A percentile compares a stretch with the other conserved stretches of the same genome.
Conservation (phyloP, 2,797 vertebrate species). For the Leptatherina wallacei region DNA sequence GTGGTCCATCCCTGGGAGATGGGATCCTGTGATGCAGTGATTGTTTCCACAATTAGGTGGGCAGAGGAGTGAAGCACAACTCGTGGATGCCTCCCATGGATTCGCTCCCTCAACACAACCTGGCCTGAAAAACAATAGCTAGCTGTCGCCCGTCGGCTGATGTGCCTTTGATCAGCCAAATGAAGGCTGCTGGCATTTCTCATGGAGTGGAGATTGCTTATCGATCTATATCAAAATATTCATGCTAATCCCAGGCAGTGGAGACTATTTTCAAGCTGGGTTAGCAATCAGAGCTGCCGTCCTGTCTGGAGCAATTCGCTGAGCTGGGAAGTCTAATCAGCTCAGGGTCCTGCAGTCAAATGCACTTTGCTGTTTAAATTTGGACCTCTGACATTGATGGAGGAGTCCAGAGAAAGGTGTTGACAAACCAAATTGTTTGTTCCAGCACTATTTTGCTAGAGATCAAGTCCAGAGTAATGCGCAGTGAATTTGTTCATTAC, state of each 20-base stretch:
- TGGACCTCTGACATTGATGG: slow-evolving; percentile 99
- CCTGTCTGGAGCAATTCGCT: slow-evolving; percentile 99
- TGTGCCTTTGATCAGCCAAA: slow-evolving; percentile 99
- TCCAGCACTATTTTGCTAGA: slow-evolving; percentile 99
- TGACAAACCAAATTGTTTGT: slow-evolving; percentile 99
- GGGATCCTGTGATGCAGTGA: slow-evolving; percentile 92
- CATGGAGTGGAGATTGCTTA: slow-evolving; percentile 99
- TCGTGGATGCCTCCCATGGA: slow-evolving; percentile 83
- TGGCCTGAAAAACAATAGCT: slow-evolving; percentile 92
- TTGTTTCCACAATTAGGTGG: slow-evolving; percentile 92
- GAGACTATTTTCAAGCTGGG: slow-evolving; percentile 99
- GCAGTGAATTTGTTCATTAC: slow-evolving; percentile 99
- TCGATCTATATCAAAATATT: slow-evolving; percentile 99
- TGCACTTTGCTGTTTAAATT: slow-evolving; percentile 99
- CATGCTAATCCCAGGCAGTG: slow-evolving; percentile 96
- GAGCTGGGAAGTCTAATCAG: slow-evolving; percentile 99
- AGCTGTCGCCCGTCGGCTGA: slow-evolving; percentile 92
- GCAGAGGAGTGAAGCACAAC: slow-evolving; percentile 79
- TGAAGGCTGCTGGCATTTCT: slow-evolving; percentile 99
- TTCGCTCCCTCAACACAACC: slow-evolving; percentile 82
- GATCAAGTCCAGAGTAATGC: slow-evolving; percentile 99
- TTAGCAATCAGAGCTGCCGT: slow-evolving; percentile 99
- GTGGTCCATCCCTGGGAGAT: slow-evolving; percentile 88
- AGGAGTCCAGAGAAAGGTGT: slow-evolving; percentile 99
- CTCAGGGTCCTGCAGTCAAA: slow-evolving; percentile 98